These are phyloP conservation scores for Pandemis heparana DNA, from an alignment of 2,888 invertebrate species.

Conservation along the genomic window DNA sequence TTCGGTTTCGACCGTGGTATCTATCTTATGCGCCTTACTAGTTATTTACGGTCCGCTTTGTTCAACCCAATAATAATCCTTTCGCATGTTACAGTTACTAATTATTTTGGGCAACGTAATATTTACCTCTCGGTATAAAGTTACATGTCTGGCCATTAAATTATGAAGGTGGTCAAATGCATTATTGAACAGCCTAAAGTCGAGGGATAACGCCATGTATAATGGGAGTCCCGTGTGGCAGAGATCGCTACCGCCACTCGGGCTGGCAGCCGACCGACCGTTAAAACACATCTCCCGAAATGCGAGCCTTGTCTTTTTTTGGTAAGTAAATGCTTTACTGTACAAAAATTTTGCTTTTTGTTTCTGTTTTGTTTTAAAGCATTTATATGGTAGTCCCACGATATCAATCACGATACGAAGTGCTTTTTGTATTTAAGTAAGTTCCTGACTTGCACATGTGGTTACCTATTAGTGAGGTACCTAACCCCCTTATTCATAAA, in stretches of 20 bases:
- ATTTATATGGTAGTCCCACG: neutral
- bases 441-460: no score
- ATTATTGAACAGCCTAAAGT: conserved; percentile 5
- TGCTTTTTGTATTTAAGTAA: neutral
- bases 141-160: conserved; percentile 10
- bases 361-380: neutral
- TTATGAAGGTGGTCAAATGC: neutral
- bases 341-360: no score
- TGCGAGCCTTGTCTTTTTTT: conserved; percentile 14
- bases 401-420: conserved; percentile 9
- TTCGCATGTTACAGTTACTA: neutral
- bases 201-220: conserved; percentile 17
- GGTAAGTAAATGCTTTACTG: no score
- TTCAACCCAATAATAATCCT: conserved; percentile 11
- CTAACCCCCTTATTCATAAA: no score
- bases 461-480: no score
- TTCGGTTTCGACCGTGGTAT: conserved; percentile 60
- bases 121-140: conserved; percentile 1
- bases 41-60: conserved; percentile 15
- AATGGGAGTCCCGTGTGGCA: conserved; percentile 16
- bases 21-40: conserved; percentile 47
- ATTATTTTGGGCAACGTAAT: neutral
- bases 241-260: conserved; percentile 27
- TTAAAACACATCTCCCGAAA: conserved; percentile 23
- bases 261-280: conserved; percentile 7